A percentile compares a stretch with the other conserved stretches of the same genome.
phyloP scores from a whole-genome alignment of 2,797 vertebrate genomes.

The Sebastes minor region DNA sequence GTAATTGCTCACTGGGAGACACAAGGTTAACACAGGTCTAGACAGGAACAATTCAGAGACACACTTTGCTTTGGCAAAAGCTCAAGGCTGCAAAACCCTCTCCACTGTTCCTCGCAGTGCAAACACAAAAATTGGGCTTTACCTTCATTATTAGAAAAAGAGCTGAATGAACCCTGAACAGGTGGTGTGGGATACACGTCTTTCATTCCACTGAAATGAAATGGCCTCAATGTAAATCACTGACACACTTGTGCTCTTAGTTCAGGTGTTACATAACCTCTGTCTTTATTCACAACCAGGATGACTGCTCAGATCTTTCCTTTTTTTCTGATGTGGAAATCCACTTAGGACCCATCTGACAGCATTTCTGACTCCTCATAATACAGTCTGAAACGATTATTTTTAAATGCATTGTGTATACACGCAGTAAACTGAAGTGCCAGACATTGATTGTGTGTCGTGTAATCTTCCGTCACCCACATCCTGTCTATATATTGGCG shows the following conservation, averaged over 20 bases:
- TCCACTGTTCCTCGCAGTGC: constrained; percentile 12
- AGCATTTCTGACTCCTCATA: not conserved
- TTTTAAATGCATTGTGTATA: not conserved
- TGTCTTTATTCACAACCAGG: not conserved
- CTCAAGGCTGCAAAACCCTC: constrained; percentile 48
- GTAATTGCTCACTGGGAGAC: constrained; percentile 56
- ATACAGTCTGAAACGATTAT: not conserved
- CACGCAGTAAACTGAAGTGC: not conserved
- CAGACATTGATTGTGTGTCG: not conserved
- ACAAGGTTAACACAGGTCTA: constrained; percentile 61
- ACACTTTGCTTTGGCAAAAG: constrained; percentile 34
- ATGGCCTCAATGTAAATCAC: constrained; percentile 8
- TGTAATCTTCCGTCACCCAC: not conserved
- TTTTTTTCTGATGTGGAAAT: not conserved
- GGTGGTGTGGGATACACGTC: not conserved
- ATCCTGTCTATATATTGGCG: not conserved
- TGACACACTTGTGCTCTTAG: not conserved
- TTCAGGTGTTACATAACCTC: not conserved
- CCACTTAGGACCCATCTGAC: not conserved
- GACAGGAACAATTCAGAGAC: constrained; percentile 44
- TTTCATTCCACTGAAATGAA: constrained; percentile 50
- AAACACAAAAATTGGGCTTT: constrained; percentile 46
- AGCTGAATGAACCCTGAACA: constrained; percentile 22
- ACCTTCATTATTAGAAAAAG: constrained; percentile 14
- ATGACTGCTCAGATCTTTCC: not conserved